phyloP scores from a whole-genome alignment of 2,888 invertebrate genomes.

The Leucophenga maculata region DNA sequence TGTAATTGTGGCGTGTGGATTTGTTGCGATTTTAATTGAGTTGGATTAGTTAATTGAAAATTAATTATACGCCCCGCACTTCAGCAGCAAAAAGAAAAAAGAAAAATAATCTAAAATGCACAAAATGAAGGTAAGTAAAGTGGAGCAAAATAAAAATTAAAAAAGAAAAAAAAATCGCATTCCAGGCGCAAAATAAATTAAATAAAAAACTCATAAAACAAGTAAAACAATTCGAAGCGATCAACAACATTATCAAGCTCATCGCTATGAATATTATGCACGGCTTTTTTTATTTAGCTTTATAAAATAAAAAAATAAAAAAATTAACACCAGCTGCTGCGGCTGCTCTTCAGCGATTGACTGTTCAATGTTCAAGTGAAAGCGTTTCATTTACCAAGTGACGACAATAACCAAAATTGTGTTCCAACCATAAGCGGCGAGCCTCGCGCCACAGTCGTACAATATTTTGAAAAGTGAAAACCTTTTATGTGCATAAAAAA shows the following conservation, averaged over 20 bases:
- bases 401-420: constrained; percentile 47
- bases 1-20: no score
- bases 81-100: constrained; percentile 41
- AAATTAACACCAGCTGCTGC: neutral
- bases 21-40: neutral
- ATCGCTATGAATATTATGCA: neutral
- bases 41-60: constrained; percentile 24
- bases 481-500: constrained; percentile 7
- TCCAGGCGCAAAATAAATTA: no score
- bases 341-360: no score
- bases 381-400: constrained; percentile 42
- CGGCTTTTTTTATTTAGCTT: neutral
- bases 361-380: constrained; percentile 43
- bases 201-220: neutral
- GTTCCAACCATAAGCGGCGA: constrained; percentile 1
- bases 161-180: no score
- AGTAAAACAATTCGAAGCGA: no score
- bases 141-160: neutral
- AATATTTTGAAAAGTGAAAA: constrained; percentile 33
- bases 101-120: neutral
- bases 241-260: neutral
- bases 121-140: constrained; percentile 54
- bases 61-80: constrained; percentile 43
- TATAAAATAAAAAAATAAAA: no score
- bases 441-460: neutral